Evolutionary conservation across 2,113 vertebrate genomes (phyloP).

Genomic region (Struthio camelus): DNA sequence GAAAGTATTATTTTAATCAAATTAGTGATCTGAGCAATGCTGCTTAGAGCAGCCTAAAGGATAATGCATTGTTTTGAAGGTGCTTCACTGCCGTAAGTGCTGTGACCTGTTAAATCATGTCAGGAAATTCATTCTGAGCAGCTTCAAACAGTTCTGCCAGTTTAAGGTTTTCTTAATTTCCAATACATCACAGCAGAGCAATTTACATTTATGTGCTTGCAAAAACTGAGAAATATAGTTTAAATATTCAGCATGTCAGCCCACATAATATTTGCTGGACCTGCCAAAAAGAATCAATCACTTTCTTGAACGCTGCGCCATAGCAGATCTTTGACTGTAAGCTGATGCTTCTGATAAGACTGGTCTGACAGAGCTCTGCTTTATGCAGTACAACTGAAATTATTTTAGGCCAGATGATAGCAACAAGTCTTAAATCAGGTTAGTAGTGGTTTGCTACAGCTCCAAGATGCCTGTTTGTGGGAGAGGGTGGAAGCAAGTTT

Average conservation of each 20-base stretch:
- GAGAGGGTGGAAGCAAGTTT: not conserved
- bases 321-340: not conserved
- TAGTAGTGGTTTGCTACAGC: not conserved
- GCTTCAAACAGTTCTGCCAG: slow-evolving; percentile 58
- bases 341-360: not conserved
- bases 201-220: not conserved
- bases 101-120: slow-evolving; percentile 52
- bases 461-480: not conserved
- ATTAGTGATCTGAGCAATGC: not conserved
- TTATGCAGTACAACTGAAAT: not conserved
- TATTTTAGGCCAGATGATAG: not conserved
- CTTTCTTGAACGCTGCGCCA: not conserved
- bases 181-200: not conserved
- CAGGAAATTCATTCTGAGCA: slow-evolving; percentile 52
- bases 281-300: not conserved
- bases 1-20: slow-evolving; percentile 36
- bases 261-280: not conserved
- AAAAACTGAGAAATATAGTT: not conserved
- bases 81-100: not conserved
- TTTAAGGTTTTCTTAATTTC: not conserved
- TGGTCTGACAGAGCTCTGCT: not conserved
- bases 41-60: slow-evolving; percentile 25
- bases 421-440: not conserved
- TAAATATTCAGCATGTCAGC: not conserved
- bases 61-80: slow-evolving; percentile 3